A percentile compares a stretch with the other conserved stretches of the same genome.
Evolutionary conservation across 1,140 invertebrate genomes (phyloP).

Genomic region (Caenorhabditis latens): DNA sequence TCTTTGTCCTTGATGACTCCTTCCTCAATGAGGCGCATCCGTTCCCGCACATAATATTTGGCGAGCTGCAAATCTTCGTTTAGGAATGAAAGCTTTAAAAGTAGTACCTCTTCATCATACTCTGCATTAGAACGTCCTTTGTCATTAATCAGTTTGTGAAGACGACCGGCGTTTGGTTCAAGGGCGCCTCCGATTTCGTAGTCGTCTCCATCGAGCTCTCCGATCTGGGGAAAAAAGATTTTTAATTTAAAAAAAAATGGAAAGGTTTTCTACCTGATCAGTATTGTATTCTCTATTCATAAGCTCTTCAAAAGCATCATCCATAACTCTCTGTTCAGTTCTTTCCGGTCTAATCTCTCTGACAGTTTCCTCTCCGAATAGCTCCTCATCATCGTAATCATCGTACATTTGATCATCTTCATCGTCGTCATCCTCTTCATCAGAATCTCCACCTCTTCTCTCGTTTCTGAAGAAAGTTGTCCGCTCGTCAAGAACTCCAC

Average conservation of each 20-base stretch:
- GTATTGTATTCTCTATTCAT: slow-evolving; percentile 87
- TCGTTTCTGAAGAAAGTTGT: background rate
- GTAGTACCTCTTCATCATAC: slow-evolving; percentile 55
- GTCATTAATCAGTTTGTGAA: slow-evolving; percentile 53
- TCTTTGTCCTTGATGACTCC: slow-evolving; percentile 63
- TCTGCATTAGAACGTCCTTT: slow-evolving; percentile 48
- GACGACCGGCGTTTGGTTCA: slow-evolving; percentile 57
- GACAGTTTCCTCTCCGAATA: slow-evolving; percentile 85
- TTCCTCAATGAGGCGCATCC: slow-evolving; percentile 56
- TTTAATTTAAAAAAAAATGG: background rate
- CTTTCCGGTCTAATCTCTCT: slow-evolving; percentile 83
- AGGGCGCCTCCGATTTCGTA: slow-evolving; percentile 56
- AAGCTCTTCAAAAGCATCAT: slow-evolving; percentile 90
- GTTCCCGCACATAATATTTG: slow-evolving; percentile 50
- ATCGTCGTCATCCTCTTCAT: slow-evolving; percentile 57
- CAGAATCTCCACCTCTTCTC: slow-evolving; percentile 50
- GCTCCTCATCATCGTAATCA: slow-evolving; percentile 77
- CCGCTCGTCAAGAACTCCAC: slow-evolving; percentile 80
- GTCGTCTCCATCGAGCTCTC: slow-evolving; percentile 78
- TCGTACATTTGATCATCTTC: slow-evolving; percentile 60
- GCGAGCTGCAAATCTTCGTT: slow-evolving; percentile 3
- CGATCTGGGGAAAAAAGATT: slow-evolving; percentile 57
- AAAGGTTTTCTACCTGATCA: slow-evolving; percentile 69
- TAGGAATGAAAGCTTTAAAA: background rate
- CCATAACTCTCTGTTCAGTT: slow-evolving; percentile 86